Conservation (phyloP, 2,888 invertebrate genomes). For the Drosophila monieri region DNA sequence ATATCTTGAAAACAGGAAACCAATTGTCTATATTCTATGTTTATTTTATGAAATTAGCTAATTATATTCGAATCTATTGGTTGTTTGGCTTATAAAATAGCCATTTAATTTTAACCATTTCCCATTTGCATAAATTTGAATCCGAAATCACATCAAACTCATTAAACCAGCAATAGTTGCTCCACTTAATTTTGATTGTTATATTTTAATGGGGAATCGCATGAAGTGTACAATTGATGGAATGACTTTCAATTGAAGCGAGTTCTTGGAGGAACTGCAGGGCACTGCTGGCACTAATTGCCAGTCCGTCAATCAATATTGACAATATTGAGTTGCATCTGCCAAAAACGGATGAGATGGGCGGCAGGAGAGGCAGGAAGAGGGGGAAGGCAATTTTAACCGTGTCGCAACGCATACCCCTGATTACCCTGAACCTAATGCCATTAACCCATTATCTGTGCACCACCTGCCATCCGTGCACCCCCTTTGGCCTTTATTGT, state of each 20-base stretch:
- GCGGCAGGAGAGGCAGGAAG: not conserved
- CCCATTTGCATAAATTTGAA: not conserved
- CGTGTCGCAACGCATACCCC: slow-evolving; percentile 2
- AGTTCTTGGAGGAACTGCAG: not conserved
- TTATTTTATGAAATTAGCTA: not conserved
- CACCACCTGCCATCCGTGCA: slow-evolving; percentile 14
- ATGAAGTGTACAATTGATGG: not conserved
- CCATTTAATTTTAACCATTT: not conserved
- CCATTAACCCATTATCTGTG: slow-evolving; percentile 39
- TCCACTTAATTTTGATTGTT: not conserved
- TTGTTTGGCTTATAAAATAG: not conserved
- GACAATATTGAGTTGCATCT: slow-evolving; percentile 19
- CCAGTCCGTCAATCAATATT: slow-evolving; percentile 11
- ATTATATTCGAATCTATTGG: not conserved
- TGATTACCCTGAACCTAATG: slow-evolving; percentile 36
- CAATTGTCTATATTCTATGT: not conserved
- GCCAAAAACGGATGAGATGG: slow-evolving; percentile 3
- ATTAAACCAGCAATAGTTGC: not conserved
- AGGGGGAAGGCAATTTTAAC: slow-evolving; percentile 11
- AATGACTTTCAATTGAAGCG: not conserved
- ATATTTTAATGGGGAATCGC: not conserved
- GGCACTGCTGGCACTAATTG: not conserved
- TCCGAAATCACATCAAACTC: not conserved
- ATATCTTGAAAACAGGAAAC: not conserved
- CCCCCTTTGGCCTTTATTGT: slow-evolving; percentile 8